Evolutionary conservation across 2,888 invertebrate species (phyloP).

Genomic region (Eretmocerus hayati): DNA sequence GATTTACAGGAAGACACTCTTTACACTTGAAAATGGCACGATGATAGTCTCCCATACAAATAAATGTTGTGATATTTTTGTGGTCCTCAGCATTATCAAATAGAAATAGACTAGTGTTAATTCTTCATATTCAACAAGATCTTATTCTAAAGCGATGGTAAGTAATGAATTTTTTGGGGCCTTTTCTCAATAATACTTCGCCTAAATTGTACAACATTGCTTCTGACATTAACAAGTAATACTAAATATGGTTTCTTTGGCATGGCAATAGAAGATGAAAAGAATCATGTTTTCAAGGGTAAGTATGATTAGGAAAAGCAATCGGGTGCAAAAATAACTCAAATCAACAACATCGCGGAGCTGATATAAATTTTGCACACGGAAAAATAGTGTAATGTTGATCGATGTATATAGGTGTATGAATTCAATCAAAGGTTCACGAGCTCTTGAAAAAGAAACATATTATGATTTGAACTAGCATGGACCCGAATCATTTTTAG

Average conservation of each 20-base stretch:
- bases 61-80: no score
- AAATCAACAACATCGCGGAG: no score
- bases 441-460: no score
- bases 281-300: slow-evolving; percentile 13
- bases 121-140: slow-evolving; percentile 1
- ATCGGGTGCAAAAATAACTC: no score
- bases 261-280: slow-evolving; percentile 29
- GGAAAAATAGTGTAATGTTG: no score
- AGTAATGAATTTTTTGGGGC: slow-evolving; percentile 12
- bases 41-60: slow-evolving; percentile 14
- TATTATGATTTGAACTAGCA: no score
- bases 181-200: slow-evolving; percentile 17
- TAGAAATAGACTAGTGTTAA: slow-evolving; percentile 13
- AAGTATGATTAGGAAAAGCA: no score
- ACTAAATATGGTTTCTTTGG: slow-evolving; percentile 37
- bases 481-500: no score
- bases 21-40: slow-evolving; percentile 18
- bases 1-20: slow-evolving; percentile 5
- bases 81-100: no score
- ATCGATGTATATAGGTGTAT: no score
- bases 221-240: slow-evolving; percentile 18
- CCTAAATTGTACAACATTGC: slow-evolving; percentile 17
- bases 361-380: no score
- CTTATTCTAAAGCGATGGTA: slow-evolving; percentile 13
- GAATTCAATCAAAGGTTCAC: no score